A percentile compares a stretch with the other conserved stretches of the same genome.
Evolutionary conservation across 37 sponge, comb jelly and placozoan species (phyloP).

Genomic region (Aplysina aerophoba): DNA sequence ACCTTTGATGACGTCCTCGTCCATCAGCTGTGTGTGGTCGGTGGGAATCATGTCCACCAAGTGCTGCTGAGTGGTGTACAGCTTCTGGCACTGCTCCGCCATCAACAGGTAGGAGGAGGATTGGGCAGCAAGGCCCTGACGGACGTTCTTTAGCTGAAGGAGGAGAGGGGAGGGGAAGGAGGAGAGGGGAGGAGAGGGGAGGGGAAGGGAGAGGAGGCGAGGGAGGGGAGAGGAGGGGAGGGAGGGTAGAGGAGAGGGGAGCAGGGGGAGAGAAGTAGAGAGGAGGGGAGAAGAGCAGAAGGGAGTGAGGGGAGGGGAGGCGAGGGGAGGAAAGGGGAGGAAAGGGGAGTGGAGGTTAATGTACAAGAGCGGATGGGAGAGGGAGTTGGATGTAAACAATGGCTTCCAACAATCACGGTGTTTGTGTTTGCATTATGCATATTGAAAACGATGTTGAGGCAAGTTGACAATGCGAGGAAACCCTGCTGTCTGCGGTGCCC

Average conservation of each 20-base stretch:
- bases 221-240: not conserved
- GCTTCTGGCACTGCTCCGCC: constrained; percentile 3
- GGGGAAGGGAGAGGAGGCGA: not conserved
- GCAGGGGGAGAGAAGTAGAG: no score
- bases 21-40: not conserved
- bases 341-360: no score
- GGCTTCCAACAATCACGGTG: no score
- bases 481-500: no score
- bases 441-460: no score
- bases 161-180: not conserved
- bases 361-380: no score
- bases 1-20: constrained; percentile 20
- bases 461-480: no score
- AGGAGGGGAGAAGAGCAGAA: no score
- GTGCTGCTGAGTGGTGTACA: not conserved
- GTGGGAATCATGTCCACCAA: not conserved
- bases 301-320: not conserved
- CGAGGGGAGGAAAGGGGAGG: not conserved
- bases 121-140: not conserved
- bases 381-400: no score
- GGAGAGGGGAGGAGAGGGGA: no score
- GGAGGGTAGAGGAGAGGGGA: no score
- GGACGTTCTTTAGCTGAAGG: constrained; percentile 10
- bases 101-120: not conserved
- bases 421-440: no score